These are phyloP conservation scores for Sussaba pulchella DNA, from an alignment of 2,888 invertebrate genomes.

Conservation along the genomic window DNA sequence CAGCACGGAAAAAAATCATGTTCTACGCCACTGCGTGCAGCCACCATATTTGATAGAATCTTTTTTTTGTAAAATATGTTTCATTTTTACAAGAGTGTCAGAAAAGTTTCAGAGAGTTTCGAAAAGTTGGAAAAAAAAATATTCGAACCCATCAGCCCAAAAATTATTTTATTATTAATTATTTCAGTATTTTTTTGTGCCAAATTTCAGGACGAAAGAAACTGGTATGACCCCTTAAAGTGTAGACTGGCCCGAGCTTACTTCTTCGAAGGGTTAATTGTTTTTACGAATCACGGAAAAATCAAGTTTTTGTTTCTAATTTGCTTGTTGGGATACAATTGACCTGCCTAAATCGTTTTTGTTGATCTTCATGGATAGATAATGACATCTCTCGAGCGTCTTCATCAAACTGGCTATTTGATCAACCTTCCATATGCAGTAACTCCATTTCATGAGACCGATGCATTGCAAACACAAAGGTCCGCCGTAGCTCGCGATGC, in stretches of 20 bases:
- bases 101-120: too few relatives aligned
- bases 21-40: too few relatives aligned
- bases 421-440: conserved; percentile 63
- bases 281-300: background rate
- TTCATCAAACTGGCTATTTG: conserved; percentile 62
- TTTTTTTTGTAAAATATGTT: too few relatives aligned
- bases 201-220: background rate
- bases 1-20: too few relatives aligned
- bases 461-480: conserved; percentile 68
- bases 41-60: too few relatives aligned
- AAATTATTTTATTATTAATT: background rate
- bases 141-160: too few relatives aligned
- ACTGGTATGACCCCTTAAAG: too few relatives aligned
- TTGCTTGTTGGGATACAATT: conserved; percentile 26
- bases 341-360: conserved; percentile 60
- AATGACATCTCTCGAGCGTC: conserved; percentile 69
- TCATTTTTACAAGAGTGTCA: too few relatives aligned
- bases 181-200: background rate
- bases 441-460: conserved; percentile 74
- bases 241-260: too few relatives aligned
- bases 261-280: too few relatives aligned
- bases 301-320: background rate
- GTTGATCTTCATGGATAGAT: conserved; percentile 65
- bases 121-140: too few relatives aligned
- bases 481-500: conserved; percentile 67